These are phyloP conservation scores for Neodontobutis hainanensis DNA, from an alignment of 2,113 vertebrate genomes.

Conservation along the genomic window DNA sequence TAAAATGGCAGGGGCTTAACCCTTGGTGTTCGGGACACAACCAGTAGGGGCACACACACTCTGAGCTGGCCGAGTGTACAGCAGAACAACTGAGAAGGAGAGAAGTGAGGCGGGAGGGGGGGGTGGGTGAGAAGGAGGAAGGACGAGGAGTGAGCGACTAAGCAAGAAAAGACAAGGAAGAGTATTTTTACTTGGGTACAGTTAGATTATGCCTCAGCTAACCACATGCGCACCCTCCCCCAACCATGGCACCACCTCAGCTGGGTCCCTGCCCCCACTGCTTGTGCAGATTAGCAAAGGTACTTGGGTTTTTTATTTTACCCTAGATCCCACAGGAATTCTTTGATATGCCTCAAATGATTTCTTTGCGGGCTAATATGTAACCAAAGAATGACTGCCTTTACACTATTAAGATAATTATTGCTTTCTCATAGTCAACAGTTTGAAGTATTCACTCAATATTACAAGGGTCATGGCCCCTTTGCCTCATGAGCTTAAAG, in stretches of 20 bases:
- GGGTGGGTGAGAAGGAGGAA: slow-evolving; percentile 24
- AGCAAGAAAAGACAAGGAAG: slow-evolving; percentile 66
- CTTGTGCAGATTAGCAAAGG: slow-evolving; percentile 51
- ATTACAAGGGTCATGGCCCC: not conserved
- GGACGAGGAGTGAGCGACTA: slow-evolving; percentile 30
- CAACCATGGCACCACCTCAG: slow-evolving; percentile 67
- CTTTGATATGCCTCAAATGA: not conserved
- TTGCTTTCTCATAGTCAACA: not conserved
- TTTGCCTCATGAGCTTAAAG: slow-evolving; percentile 12
- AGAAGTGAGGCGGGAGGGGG: slow-evolving; percentile 9
- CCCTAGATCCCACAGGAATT: slow-evolving; percentile 20
- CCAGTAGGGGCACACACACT: slow-evolving; percentile 67
- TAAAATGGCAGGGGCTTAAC: slow-evolving; percentile 93
- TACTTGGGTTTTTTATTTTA: slow-evolving; percentile 29
- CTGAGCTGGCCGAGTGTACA: slow-evolving; percentile 53
- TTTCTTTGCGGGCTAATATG: not conserved
- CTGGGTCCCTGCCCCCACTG: slow-evolving; percentile 66
- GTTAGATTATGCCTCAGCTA: slow-evolving; percentile 70
- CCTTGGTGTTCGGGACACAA: slow-evolving; percentile 79
- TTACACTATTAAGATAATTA: not conserved
- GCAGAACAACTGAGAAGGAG: slow-evolving; percentile 54
- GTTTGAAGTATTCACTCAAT: slow-evolving; percentile 35
- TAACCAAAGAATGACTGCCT: not conserved
- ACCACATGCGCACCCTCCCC: slow-evolving; percentile 64
- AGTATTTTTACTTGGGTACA: slow-evolving; percentile 73